Evolutionary conservation across 2,797 vertebrate genomes (phyloP).

Genomic region (Eurystomus glaucurus): DNA sequence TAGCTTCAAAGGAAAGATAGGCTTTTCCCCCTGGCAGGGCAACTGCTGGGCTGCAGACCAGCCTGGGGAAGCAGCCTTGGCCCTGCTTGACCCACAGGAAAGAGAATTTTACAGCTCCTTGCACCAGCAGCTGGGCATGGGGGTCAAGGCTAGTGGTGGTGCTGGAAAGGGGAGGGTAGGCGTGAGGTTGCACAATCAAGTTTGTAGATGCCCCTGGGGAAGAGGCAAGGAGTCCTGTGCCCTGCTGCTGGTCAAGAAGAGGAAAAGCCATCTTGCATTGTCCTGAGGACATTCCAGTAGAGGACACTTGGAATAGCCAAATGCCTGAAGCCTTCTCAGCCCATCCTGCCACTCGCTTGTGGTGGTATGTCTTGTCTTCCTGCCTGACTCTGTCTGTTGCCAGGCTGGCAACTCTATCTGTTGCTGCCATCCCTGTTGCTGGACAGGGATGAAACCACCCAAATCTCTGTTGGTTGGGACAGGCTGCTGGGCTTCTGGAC

Average conservation of each 20-base stretch:
- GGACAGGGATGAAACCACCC: background rate
- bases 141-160: rapidly evolving
- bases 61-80: background rate
- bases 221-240: background rate
- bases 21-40: background rate
- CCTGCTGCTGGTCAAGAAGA: background rate
- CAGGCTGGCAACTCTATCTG: background rate
- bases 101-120: background rate
- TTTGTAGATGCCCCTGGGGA: background rate
- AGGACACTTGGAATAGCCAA: background rate
- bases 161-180: background rate
- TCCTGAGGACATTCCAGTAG: background rate
- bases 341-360: background rate
- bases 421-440: too few relatives aligned
- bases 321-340: background rate
- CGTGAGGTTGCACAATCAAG: background rate
- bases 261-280: background rate
- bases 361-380: background rate
- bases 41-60: background rate
- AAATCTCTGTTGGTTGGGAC: background rate
- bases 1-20: background rate
- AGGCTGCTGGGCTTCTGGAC: background rate
- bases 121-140: rapidly evolving
- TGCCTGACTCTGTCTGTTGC: background rate
- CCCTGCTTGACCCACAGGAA: background rate